Conservation (phyloP, 2,888 invertebrate species). For the Uropetala carovei region DNA sequence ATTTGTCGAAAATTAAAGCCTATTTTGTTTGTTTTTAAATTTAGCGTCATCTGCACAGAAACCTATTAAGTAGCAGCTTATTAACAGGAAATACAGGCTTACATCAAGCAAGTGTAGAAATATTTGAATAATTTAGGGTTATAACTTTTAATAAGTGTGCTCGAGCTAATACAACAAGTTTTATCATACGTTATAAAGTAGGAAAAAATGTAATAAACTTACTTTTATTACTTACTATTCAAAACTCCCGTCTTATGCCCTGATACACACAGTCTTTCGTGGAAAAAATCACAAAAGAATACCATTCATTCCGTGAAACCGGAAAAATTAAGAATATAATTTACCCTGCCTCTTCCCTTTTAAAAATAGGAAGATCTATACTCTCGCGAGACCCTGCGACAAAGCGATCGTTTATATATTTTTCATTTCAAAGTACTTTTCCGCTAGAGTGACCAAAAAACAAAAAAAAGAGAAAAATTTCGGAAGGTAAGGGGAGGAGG, state of each 20-base stretch:
- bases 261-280: neutral
- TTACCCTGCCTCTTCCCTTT: neutral
- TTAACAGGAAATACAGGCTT: too few species aligned
- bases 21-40: too few species aligned
- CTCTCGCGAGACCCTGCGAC: neutral
- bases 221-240: too few species aligned
- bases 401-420: constrained; percentile 12
- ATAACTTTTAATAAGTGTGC: too few species aligned
- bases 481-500: neutral
- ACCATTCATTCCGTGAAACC: neutral
- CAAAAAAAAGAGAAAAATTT: neutral
- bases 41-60: too few species aligned
- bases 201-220: too few species aligned
- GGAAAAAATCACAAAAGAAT: neutral
- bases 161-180: too few species aligned
- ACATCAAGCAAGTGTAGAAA: too few species aligned
- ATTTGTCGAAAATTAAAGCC: too few species aligned
- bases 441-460: constrained; percentile 28
- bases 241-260: neutral
- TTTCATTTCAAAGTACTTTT: constrained; percentile 50
- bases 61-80: too few species aligned
- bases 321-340: neutral
- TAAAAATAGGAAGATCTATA: neutral
- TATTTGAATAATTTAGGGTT: too few species aligned
- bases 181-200: too few species aligned